Conservation (phyloP, 2,113 vertebrate genomes). For the Pterocles burchelli region DNA sequence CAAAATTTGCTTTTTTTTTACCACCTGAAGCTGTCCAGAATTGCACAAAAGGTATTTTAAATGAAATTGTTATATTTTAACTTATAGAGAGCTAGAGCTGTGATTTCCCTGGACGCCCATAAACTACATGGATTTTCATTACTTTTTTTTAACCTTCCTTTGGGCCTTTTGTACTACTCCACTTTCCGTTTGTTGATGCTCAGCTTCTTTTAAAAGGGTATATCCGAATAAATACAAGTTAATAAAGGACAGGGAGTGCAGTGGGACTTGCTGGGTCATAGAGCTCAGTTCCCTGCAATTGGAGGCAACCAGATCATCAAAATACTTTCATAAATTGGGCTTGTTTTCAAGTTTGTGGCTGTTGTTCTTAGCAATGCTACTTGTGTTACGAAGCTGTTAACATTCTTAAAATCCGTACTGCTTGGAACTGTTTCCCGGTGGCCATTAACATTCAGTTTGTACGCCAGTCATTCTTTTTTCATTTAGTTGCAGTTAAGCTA, state of each 20-base stretch:
- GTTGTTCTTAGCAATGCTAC: background rate
- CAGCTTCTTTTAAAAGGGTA: constrained; percentile 26
- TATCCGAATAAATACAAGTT: constrained; percentile 47
- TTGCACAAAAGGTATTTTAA: constrained; percentile 11
- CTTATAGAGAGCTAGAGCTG: background rate
- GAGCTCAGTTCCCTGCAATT: background rate
- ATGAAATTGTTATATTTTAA: background rate
- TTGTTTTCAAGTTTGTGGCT: background rate
- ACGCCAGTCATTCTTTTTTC: background rate
- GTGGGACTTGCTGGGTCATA: background rate
- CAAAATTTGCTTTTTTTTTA: background rate
- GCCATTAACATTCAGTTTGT: background rate
- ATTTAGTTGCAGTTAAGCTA: background rate
- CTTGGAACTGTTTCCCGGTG: background rate
- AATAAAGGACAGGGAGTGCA: constrained; percentile 32
- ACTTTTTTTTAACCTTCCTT: constrained; percentile 42
- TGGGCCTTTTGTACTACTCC: constrained; percentile 11
- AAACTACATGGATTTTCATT: constrained; percentile 15
- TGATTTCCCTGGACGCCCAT: constrained; percentile 40
- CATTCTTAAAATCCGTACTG: background rate
- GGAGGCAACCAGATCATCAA: background rate
- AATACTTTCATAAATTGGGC: background rate
- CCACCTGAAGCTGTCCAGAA: background rate
- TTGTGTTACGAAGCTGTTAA: background rate
- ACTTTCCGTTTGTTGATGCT: background rate